Evolutionary conservation across 2,797 vertebrate genomes (phyloP), one percentile per base, ranked within the genome.

Genomic region (Cercopithecus hamlyni): DNA sequence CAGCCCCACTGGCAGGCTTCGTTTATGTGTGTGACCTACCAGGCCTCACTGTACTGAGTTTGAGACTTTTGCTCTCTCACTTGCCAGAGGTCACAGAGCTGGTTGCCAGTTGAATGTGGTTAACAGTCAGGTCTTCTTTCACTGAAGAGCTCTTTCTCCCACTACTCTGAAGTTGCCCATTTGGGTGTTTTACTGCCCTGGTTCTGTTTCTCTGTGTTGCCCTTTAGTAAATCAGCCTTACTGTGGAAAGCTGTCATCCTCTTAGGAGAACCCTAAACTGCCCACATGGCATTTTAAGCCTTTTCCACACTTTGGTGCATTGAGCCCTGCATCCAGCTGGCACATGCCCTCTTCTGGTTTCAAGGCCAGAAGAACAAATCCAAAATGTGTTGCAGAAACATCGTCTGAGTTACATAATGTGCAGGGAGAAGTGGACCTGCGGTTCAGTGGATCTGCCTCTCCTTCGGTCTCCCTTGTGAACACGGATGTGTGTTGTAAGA

Each of bases 391-490:
- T 36, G 57, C 7, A 19, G 22, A 41, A 55, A 45, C 67, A 36
- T 33, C 20, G 12, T 19, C 39, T 75, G 72, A 20, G 24, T 81
- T 77, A 14, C 2, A 0, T 45, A 67, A 39, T 0, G 0, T 27
- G 30, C 39, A 3, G 1, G 8, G 9, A 39, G 6, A 43, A 4
- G 57, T 1, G 4, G 79, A 50, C 15, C 77, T 30, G 0, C 15
- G 0, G 36, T 79, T 64, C 48, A 50, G 48, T 50, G 48, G 48
- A 50, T 27, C 22, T 52, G 17, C 1, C 0, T 45, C 7, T 93
- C 64, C 39, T n/a, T 12, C 0, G 1, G 10, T 76, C 82, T 75
- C 24, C 27, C 64, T 36, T 36, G 5, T 33, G 10, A 26, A 41
- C 33, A 15, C 58, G 11, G 10, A 30, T n/a, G 20, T 2, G 3